Percentiles rank a stretch among this genome's conserved stretches.
These are phyloP conservation scores for Nesoenas mayeri DNA, from an alignment of 2,113 vertebrate species.

Conservation along the genomic window DNA sequence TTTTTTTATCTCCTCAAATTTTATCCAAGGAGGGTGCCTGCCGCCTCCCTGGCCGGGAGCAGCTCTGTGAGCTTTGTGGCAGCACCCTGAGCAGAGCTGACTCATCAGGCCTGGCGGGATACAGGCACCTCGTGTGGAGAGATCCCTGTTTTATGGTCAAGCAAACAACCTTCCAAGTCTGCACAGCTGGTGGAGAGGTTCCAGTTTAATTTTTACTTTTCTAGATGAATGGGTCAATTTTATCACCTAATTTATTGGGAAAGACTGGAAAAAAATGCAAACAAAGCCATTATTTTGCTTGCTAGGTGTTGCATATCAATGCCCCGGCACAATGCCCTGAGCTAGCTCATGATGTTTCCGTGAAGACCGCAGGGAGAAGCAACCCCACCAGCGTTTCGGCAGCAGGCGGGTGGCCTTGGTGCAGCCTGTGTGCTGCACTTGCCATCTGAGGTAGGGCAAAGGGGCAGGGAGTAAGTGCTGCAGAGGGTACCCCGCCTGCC, in stretches of 20 bases:
- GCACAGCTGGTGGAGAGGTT: background rate
- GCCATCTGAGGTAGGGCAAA: constrained; percentile 8
- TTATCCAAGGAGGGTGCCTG: background rate
- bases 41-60: background rate
- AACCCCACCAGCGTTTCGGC: background rate
- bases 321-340: background rate
- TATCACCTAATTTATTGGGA: background rate
- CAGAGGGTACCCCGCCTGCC: background rate
- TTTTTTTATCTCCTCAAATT: background rate
- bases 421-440: background rate
- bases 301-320: background rate
- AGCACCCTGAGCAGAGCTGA: background rate
- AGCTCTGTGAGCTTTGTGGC: background rate
- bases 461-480: background rate
- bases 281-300: background rate
- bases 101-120: background rate
- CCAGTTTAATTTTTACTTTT: background rate
- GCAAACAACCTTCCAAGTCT: background rate
- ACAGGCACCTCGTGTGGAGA: background rate
- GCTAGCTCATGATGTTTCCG: background rate
- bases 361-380: background rate
- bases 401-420: background rate
- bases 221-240: background rate
- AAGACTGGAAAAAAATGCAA: background rate
- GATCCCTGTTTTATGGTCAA: background rate